phyloP scores from a whole-genome alignment of 2,797 vertebrate genomes.

The Alcedo atthis region DNA sequence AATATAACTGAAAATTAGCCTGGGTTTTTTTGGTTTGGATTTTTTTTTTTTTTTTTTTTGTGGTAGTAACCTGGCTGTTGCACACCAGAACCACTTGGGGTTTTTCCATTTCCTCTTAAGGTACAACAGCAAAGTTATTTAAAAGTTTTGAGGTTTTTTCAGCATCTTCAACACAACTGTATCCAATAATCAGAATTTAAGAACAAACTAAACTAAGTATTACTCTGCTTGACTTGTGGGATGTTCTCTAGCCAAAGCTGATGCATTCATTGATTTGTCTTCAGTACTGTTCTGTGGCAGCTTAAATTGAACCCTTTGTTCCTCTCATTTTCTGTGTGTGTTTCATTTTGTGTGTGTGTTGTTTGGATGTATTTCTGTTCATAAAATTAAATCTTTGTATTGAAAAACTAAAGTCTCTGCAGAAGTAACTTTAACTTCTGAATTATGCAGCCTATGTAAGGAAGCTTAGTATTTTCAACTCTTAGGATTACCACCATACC shows the following conservation, averaged over 20 bases:
- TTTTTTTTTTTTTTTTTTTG: neutral
- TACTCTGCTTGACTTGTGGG: neutral
- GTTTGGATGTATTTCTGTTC: neutral
- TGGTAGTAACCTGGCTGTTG: slow-evolving; percentile 58
- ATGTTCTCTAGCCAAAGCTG: neutral
- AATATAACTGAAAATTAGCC: slow-evolving; percentile 70
- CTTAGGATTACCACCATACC: neutral
- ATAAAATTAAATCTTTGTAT: neutral
- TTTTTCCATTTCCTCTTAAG: neutral
- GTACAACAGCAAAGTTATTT: slow-evolving; percentile 46
- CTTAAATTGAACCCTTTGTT: neutral
- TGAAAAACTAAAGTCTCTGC: neutral
- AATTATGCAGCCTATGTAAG: neutral
- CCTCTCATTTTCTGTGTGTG: neutral
- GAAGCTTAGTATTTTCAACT: neutral
- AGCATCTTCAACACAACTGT: slow-evolving; percentile 47
- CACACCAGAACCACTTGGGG: neutral
- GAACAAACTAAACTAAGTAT: neutral
- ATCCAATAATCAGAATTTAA: slow-evolving; percentile 45
- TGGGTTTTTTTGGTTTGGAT: too few species aligned
- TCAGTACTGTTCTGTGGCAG: neutral
- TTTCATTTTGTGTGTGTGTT: neutral
- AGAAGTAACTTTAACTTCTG: neutral
- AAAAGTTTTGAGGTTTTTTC: neutral
- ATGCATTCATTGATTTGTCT: neutral